These are phyloP conservation scores for Potorous gilbertii DNA, from an alignment of 2,797 vertebrate genomes.

Conservation along the genomic window DNA sequence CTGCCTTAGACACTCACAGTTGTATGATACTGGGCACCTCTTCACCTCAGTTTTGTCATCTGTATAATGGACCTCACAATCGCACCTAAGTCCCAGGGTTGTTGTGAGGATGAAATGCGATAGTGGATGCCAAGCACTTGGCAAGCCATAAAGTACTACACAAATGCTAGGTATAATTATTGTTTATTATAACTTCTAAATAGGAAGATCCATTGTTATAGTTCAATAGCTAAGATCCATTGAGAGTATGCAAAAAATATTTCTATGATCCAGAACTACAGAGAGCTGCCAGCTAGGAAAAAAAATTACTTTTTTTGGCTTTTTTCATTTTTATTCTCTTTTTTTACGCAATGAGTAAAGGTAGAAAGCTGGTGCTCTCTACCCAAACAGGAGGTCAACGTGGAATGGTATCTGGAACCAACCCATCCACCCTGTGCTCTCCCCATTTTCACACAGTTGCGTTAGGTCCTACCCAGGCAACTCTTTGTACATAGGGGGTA, in stretches of 20 bases:
- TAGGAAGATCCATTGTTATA: neutral
- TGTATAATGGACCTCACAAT: neutral
- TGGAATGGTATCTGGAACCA: neutral
- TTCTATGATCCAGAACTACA: too few relatives aligned
- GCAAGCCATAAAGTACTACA: too few relatives aligned
- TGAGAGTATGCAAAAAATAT: neutral
- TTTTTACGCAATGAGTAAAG: neutral
- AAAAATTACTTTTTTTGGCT: too few relatives aligned
- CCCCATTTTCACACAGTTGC: neutral
- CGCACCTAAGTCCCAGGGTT: neutral
- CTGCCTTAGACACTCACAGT: neutral
- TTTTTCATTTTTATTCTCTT: neutral
- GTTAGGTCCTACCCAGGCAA: too few relatives aligned
- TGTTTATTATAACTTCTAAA: constrained; percentile 14
- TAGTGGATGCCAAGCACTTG: too few relatives aligned
- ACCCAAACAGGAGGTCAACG: neutral
- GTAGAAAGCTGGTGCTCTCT: neutral
- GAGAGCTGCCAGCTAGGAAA: too few relatives aligned
- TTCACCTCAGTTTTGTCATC: neutral
- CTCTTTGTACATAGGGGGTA: too few relatives aligned
- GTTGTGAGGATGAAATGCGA: neutral
- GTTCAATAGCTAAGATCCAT: constrained; percentile 21
- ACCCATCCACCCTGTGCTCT: neutral
- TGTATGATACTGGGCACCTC: neutral
- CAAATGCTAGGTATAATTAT: too few relatives aligned